Conservation (phyloP, 2,888 invertebrate species). For the Oscheius sp. region DNA sequence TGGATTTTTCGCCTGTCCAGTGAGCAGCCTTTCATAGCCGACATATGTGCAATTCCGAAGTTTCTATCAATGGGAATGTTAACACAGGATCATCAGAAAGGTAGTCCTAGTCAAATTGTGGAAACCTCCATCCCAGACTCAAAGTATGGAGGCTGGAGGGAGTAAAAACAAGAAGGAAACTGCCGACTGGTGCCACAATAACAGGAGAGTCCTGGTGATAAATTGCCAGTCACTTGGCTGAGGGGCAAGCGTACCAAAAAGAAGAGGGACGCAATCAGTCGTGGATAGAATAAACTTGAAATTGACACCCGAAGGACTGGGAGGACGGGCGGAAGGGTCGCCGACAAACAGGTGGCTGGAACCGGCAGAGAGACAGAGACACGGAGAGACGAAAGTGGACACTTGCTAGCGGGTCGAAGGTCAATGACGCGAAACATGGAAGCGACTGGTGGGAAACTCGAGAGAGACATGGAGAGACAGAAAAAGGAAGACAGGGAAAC, state of each 20-base stretch:
- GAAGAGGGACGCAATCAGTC: neutral
- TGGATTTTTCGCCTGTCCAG: too few species aligned
- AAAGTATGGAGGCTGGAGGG: neutral
- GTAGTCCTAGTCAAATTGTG: too few species aligned
- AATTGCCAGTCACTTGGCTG: neutral
- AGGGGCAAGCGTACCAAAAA: neutral
- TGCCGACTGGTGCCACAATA: neutral
- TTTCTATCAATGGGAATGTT: too few species aligned
- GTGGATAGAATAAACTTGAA: slow-evolving; percentile 16
- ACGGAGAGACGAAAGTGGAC: neutral
- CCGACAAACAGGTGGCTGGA: slow-evolving; percentile 1
- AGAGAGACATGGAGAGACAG: slow-evolving; percentile 11
- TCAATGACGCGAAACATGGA: neutral
- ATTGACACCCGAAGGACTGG: slow-evolving; percentile 2
- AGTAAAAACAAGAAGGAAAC: slow-evolving; percentile 3
- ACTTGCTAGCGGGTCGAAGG: neutral
- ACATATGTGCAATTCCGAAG: too few species aligned
- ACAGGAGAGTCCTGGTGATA: neutral
- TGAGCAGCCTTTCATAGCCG: too few species aligned
- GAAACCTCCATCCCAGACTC: too few species aligned
- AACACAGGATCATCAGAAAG: too few species aligned
- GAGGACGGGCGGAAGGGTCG: neutral
- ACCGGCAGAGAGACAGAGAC: neutral
- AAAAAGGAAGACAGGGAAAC: neutral
- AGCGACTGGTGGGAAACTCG: too few species aligned